Evolutionary conservation across 2,888 invertebrate genomes (phyloP).

Genomic region (Entomobrya proxima): DNA sequence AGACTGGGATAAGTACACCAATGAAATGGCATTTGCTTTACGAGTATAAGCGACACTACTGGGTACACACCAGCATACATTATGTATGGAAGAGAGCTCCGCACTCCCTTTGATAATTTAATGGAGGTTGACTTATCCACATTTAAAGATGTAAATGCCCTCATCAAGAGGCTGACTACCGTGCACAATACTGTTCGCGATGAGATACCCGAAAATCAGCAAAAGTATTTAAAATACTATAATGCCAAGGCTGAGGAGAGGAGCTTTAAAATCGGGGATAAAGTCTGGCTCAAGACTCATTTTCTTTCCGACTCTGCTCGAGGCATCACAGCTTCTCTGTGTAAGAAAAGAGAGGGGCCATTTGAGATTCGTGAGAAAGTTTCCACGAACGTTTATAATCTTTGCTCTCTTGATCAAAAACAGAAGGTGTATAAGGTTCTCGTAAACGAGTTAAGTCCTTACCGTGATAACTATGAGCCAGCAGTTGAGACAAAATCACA

Average conservation of each 20-base stretch:
- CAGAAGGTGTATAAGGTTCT: conserved; percentile 46
- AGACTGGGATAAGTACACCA: conserved; percentile 62
- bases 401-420: background rate
- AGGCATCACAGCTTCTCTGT: conserved; percentile 46
- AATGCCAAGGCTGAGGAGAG: background rate
- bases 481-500: background rate
- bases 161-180: background rate
- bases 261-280: conserved; percentile 31
- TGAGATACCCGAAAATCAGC: too few relatives aligned
- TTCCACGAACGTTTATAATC: background rate
- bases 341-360: conserved; percentile 48
- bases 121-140: conserved; percentile 2
- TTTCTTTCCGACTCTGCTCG: conserved; percentile 30
- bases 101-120: conserved; percentile 56
- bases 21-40: conserved; percentile 63
- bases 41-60: conserved; percentile 38
- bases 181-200: background rate
- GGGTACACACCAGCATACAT: conserved; percentile 62
- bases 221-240: too few relatives aligned
- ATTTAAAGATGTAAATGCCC: background rate
- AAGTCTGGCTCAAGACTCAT: conserved; percentile 52
- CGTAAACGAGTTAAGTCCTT: conserved; percentile 52
- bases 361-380: background rate
- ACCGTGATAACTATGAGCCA: background rate
- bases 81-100: conserved; percentile 61